Base-by-base conservation (phyloP, 2,797 vertebrate species). In the Platalea minor region DNA sequence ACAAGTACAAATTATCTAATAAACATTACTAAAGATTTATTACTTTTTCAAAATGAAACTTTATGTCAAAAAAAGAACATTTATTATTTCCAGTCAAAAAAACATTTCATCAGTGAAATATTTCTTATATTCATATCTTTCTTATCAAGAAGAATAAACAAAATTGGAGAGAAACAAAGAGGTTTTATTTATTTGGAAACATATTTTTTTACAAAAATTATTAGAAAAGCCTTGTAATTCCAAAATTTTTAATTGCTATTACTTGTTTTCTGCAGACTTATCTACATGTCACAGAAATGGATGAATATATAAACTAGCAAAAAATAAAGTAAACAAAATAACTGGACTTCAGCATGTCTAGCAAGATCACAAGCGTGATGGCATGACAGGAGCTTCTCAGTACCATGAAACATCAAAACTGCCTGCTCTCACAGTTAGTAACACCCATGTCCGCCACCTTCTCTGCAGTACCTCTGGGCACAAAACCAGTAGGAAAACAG, bases 361-460 rank as follows among this genome's bases (percentile, higher is more conserved):
- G 2, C 35, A 67, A 48, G 67, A 89, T 4, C 25, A 43, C 16
- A 75, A 61, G 37, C 13, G 75, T 0, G 0, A 33, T 0, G 4
- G 17, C 9, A 21, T 9, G 37, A 73, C 20, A 41, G 79, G 41
- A 31, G n/a, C 20, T 80, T 67, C 50, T 46, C 25, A 41, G 53
- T 12, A 37, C 35, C 33, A 31, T 14, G 14, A 45, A 67, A 11
- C 3, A 53, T 15, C 17, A 41, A 20, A 87, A 31, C 9, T 26
- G 10, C 51, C 43, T 45, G 17, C 45, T 72, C 19, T 68, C 46
- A 72, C 9, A 26, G 35, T 33, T 8, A 29, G 6, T 5, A 77
- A 16, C 11, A 65, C 6, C 21, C n/a, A 20, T 0, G 7, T 31
- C 26, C 10, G 33, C 21, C 59, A 54, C 37, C 25, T 77, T n/a